Percentiles rank a stretch among this genome's conserved stretches.
Conservation (phyloP, 2,113 vertebrate genomes). For the Isurus oxyrinchus region DNA sequence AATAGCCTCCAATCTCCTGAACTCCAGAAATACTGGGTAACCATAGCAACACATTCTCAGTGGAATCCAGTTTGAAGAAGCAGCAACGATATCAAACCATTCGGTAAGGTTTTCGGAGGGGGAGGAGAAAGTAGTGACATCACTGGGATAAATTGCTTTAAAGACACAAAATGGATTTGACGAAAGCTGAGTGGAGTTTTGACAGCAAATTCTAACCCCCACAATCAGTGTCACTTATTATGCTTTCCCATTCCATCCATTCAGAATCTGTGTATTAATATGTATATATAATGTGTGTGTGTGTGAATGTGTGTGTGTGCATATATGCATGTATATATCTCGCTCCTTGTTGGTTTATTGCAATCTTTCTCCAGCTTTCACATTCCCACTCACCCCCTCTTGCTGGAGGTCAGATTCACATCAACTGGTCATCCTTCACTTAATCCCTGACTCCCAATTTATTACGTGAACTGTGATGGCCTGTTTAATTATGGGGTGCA, state of each 20-base stretch:
- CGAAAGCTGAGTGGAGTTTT: not conserved
- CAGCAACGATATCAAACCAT: not conserved
- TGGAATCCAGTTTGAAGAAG: not conserved
- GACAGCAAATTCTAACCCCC: not conserved
- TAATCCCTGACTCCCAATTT: not conserved
- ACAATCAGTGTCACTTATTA: not conserved
- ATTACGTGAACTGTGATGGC: not conserved
- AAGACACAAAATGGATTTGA: not conserved
- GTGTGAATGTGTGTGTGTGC: no score
- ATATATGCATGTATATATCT: not conserved
- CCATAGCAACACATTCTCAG: conserved; percentile 34
- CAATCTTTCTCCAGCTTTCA: not conserved
- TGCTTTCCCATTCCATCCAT: not conserved
- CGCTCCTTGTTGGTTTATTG: not conserved
- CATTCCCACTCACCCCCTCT: not conserved
- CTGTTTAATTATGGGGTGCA: not conserved
- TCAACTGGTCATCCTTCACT: no score
- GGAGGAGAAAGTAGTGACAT: not conserved
- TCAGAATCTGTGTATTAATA: not conserved
- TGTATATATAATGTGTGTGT: not conserved
- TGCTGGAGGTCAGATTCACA: not conserved
- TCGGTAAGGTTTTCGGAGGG: not conserved
- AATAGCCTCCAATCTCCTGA: conserved; percentile 26
- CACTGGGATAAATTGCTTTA: not conserved
- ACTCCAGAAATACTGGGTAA: conserved; percentile 32